Evolutionary conservation across 2,113 vertebrate species (phyloP).

Genomic region (Oncorhynchus masou): DNA sequence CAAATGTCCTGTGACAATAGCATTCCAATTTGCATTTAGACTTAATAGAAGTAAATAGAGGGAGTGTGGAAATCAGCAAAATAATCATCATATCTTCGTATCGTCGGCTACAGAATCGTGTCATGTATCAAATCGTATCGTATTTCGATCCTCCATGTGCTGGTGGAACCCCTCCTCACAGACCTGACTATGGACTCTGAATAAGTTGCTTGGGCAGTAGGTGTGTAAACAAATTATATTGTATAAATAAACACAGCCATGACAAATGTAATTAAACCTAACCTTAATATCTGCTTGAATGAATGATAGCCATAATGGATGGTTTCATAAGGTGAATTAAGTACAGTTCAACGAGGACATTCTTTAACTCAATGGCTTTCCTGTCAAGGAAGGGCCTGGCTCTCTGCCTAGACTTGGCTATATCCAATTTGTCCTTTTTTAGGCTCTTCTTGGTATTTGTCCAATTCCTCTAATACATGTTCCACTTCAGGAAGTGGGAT

Average conservation of each 20-base stretch:
- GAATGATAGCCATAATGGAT: not conserved
- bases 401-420: conserved; percentile 48
- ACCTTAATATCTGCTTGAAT: not conserved
- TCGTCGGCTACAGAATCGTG: too few relatives aligned
- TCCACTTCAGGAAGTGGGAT: conserved; percentile 35
- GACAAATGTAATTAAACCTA: not conserved
- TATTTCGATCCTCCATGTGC: too few relatives aligned
- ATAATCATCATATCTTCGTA: too few relatives aligned
- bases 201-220: too few relatives aligned
- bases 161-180: too few relatives aligned
- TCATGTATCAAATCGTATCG: too few relatives aligned
- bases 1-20: not conserved
- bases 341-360: not conserved
- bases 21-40: not conserved
- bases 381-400: conserved; percentile 45
- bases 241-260: not conserved
- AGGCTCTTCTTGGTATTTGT: conserved; percentile 38
- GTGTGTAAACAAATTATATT: not conserved
- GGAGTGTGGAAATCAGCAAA: not conserved
- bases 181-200: too few relatives aligned
- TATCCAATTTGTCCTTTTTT: conserved; percentile 40
- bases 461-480: conserved; percentile 54
- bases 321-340: not conserved
- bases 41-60: not conserved
- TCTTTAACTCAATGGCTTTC: not conserved